Conservation (phyloP, 2,113 vertebrate genomes). For the Tringa solitaria region DNA sequence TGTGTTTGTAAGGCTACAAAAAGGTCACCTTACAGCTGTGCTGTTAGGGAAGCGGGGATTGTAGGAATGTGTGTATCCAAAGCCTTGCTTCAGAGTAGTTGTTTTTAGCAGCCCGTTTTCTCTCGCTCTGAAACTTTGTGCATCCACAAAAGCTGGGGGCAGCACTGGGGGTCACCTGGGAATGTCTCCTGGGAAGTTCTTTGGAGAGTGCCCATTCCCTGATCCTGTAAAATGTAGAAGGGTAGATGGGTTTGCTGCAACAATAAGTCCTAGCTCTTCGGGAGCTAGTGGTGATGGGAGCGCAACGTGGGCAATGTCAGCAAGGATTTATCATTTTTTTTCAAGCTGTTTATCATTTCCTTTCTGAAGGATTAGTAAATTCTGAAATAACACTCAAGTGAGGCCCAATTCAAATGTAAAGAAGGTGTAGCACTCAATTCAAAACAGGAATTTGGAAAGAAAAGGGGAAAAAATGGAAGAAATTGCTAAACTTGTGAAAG, state of each 20-base stretch:
- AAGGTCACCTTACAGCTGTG: slow-evolving; percentile 55
- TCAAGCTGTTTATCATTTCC: not conserved
- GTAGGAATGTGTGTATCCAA: slow-evolving; percentile 6
- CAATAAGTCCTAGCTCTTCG: not conserved
- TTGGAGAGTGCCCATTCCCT: not conserved
- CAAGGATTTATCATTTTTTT: not conserved
- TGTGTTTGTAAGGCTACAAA: slow-evolving; percentile 33
- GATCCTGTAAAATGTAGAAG: not conserved
- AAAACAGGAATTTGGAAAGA: not conserved
- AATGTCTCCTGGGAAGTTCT: not conserved
- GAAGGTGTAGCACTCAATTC: not conserved
- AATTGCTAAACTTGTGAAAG: not conserved
- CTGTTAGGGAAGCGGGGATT: not conserved
- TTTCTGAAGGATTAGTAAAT: not conserved
- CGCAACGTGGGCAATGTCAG: not conserved
- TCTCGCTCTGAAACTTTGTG: not conserved
- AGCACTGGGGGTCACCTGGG: not conserved
- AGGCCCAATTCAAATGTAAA: not conserved
- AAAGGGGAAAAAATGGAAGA: not conserved
- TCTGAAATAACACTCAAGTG: not conserved
- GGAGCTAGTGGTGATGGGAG: not conserved
- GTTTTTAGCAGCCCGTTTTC: not conserved
- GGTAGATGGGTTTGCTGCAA: not conserved
- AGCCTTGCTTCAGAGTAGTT: not conserved
- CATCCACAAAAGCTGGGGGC: not conserved